Evolutionary conservation across 92 coral and sea anemone species (phyloP).

Genomic region (Actinostola sp.): DNA sequence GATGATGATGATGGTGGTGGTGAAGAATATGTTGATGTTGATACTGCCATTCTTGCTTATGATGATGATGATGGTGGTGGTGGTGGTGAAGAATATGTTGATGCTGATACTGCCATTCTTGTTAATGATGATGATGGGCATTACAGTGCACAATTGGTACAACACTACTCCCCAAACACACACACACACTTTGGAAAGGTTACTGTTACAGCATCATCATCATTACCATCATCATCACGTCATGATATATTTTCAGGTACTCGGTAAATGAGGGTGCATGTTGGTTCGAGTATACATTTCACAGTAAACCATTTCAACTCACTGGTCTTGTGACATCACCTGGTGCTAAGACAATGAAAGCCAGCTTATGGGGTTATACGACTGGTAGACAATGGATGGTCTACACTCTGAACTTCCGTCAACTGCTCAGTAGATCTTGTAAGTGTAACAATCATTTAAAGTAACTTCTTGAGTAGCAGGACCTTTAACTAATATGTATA

Average conservation of each 20-base stretch:
- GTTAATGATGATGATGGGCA: too few species aligned
- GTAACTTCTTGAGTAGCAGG: background rate
- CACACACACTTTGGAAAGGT: too few species aligned
- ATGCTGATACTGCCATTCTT: too few species aligned
- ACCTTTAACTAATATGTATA: too few species aligned
- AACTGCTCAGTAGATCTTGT: conserved; percentile 46
- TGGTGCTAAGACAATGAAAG: conserved; percentile 77
- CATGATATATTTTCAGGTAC: conserved; percentile 63
- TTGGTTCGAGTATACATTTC: conserved; percentile 65
- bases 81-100: too few species aligned
- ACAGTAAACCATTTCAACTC: conserved; percentile 34
- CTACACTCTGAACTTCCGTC: conserved; percentile 62
- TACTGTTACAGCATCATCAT: background rate
- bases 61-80: too few species aligned
- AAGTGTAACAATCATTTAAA: conserved; percentile 11
- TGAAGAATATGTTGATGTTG: too few species aligned
- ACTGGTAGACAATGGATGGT: conserved; percentile 63
- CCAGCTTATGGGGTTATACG: conserved; percentile 72
- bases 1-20: too few species aligned
- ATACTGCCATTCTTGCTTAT: too few species aligned
- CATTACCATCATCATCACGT: background rate
- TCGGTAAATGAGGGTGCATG: conserved; percentile 79
- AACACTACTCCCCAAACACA: too few species aligned
- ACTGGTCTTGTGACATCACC: conserved; percentile 89
- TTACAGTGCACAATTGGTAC: too few species aligned